Evolutionary conservation across 2,888 invertebrate species (phyloP).

Genomic region (Chloroclystis v-ata): DNA sequence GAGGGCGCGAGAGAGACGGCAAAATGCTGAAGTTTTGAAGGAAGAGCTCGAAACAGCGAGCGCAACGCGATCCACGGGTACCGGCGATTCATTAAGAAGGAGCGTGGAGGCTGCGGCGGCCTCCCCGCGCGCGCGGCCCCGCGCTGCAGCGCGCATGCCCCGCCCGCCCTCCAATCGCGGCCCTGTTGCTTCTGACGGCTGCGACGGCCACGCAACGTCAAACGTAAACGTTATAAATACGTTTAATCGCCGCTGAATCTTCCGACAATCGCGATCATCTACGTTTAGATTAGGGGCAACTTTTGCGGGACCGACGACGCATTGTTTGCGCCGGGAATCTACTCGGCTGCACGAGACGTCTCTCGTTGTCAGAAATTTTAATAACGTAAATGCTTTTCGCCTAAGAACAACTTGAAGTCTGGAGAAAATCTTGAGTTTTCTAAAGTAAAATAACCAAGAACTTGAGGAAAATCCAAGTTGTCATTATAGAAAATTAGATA

Average conservation of each 20-base stretch:
- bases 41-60: conserved; percentile 59
- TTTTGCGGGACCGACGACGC: conserved; percentile 45
- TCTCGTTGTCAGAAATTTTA: conserved; percentile 16
- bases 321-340: conserved; percentile 40
- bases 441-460: neutral
- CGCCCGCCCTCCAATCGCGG: conserved; percentile 57
- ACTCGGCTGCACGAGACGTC: conserved; percentile 40
- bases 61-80: conserved; percentile 72
- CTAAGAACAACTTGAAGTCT: neutral
- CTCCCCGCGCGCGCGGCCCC: conserved; percentile 43
- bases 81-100: conserved; percentile 74
- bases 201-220: conserved; percentile 65
- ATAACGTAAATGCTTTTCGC: conserved; percentile 7
- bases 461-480: too few species aligned
- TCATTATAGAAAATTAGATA: too few species aligned
- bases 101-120: conserved; percentile 68
- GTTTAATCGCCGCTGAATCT: conserved; percentile 65
- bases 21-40: conserved; percentile 62
- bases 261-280: conserved; percentile 62
- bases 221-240: conserved; percentile 73
- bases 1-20: conserved; percentile 67
- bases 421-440: neutral
- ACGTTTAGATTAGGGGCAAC: conserved; percentile 56
- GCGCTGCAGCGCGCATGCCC: conserved; percentile 50
- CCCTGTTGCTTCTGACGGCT: conserved; percentile 76